Evolutionary conservation across 2,888 invertebrate species (phyloP).

Genomic region (Synergus gifuensis): DNA sequence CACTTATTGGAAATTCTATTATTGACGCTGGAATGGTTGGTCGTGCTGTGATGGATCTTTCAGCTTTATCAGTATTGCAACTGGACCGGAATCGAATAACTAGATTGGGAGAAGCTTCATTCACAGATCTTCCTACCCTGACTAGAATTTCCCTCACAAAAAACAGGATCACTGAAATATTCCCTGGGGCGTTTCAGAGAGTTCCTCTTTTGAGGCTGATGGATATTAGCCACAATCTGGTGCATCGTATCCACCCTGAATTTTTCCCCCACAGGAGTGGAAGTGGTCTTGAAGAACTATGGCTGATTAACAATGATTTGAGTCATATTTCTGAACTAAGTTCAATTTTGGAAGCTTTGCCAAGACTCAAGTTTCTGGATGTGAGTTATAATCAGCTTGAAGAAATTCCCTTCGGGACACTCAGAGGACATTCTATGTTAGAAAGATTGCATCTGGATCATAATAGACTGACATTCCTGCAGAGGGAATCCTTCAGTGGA

Average conservation of each 20-base stretch:
- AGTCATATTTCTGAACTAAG: slow-evolving; percentile 87
- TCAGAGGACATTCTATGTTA: slow-evolving; percentile 88
- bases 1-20: slow-evolving; percentile 86
- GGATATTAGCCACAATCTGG: slow-evolving; percentile 87
- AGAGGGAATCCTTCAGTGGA: slow-evolving; percentile 88
- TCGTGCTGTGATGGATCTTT: slow-evolving; percentile 86
- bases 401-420: slow-evolving; percentile 87
- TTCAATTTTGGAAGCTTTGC: slow-evolving; percentile 87
- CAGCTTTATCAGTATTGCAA: slow-evolving; percentile 84
- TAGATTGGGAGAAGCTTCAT: slow-evolving; percentile 86
- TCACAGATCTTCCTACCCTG: slow-evolving; percentile 87
- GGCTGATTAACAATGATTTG: slow-evolving; percentile 87
- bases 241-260: slow-evolving; percentile 89
- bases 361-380: slow-evolving; percentile 88
- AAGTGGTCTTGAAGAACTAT: slow-evolving; percentile 88
- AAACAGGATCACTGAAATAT: slow-evolving; percentile 87
- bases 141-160: slow-evolving; percentile 84
- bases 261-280: slow-evolving; percentile 88
- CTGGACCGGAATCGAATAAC: slow-evolving; percentile 87
- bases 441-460: slow-evolving; percentile 90
- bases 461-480: slow-evolving; percentile 87
- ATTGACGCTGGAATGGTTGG: slow-evolving; percentile 91
- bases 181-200: slow-evolving; percentile 89
- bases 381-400: slow-evolving; percentile 88
- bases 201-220: slow-evolving; percentile 86